Base-by-base conservation (phyloP, 2,113 vertebrate genomes). In the Crypturellus undulatus region DNA sequence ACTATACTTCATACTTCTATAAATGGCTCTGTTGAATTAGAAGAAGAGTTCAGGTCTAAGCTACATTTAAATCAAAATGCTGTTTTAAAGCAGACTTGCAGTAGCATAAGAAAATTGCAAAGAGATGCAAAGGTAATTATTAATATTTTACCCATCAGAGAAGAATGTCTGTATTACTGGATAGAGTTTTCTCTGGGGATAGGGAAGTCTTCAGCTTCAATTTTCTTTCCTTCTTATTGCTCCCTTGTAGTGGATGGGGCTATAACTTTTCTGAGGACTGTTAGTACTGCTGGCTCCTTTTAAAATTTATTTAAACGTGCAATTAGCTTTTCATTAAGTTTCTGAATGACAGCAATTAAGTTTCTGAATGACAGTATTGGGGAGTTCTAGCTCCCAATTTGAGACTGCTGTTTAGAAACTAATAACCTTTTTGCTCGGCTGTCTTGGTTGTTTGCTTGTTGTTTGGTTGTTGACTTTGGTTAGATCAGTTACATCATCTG, bases 161-260 rank as follows among this genome's bases (percentile, higher is more conserved):
- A 82, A 56, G 54, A 42, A 70, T 90, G n/a, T n/a, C 52, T 80
- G 69, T 58, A 2, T 3, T 71, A 71, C 14, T 54, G 12, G 8
- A 36, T 16, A 36, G 4, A 16, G 82, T 59, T 45, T 49, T 49
- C 49, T 49, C 22, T 49, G 21, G 21, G 49, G 49, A 49, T 49
- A 49, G 49, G 49, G 49, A 49, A 49, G 21, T 49, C 49, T 24
- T 36, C 18, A 51, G n/a, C 71, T 86, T 92, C 20, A 40, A 4
- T 51, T 83, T 92, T 68, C 58, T 88, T 85, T 54, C 36, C 32
- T 59, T 68, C 36, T 49, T 72, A 64, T 20, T 59, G 42, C 4
- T 17, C 4, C 36, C 1, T 0, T 34, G 43, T 9, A 38, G 25
- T 12, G 34, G 6, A 8, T 32, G 30, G 15, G 64, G 22, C 24